A percentile compares a stretch with the other conserved stretches of the same genome.
Conservation (phyloP, 1,140 invertebrate species). For the Magallana angulata region DNA sequence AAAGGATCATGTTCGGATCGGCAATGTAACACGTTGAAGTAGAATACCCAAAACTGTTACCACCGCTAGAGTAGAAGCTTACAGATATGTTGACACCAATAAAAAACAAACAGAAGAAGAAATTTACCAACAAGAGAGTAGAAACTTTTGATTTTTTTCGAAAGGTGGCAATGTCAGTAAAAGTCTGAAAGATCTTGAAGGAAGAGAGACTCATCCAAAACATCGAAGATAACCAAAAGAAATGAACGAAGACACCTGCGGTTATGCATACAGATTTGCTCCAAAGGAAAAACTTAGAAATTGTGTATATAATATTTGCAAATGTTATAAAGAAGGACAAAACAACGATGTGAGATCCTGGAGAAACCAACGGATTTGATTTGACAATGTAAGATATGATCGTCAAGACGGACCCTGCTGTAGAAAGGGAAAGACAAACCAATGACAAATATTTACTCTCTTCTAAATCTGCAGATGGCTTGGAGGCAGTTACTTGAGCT, state of each 20-base stretch:
- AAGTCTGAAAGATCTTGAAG: constrained; percentile 9
- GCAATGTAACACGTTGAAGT: not conserved
- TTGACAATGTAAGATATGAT: not conserved
- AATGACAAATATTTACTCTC: not conserved
- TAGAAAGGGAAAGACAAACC: not conserved
- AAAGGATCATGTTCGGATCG: not conserved
- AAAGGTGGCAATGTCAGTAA: not conserved
- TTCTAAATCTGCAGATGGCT: not conserved
- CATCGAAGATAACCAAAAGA: not conserved
- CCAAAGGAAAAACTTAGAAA: not conserved
- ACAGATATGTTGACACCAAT: not conserved
- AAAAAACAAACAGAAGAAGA: not conserved
- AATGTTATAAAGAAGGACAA: not conserved
- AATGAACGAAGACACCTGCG: not conserved
- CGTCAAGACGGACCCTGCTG: not conserved
- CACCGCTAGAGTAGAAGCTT: not conserved
- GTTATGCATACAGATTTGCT: not conserved
- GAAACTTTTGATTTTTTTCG: not conserved
- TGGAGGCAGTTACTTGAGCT: not conserved
- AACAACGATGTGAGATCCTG: not conserved
- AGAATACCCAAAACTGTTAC: constrained; percentile 1
- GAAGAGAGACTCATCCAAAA: constrained; percentile 17
- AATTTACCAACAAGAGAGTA: not conserved
- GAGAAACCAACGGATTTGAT: not conserved
- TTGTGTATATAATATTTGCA: constrained; percentile 1